Percentiles rank a stretch among this genome's conserved stretches.
These are phyloP conservation scores for Sarcophilus harrisii DNA, from an alignment of 2,797 vertebrate species.

Conservation along the genomic window DNA sequence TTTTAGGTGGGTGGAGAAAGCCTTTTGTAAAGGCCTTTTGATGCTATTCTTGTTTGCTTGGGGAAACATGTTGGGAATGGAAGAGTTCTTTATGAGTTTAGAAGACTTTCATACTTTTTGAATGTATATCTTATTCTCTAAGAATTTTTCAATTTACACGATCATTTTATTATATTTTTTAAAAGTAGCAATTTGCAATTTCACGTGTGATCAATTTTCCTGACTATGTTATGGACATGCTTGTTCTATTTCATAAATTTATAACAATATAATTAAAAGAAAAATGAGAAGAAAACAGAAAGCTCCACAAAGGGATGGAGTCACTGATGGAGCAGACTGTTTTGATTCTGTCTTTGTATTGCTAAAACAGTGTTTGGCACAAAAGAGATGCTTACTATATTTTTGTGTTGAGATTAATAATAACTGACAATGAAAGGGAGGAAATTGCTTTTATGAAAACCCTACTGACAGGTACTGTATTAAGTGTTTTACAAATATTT, in stretches of 20 bases:
- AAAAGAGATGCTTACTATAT: not conserved
- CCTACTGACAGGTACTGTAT: not conserved
- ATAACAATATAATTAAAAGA: not conserved
- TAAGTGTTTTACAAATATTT: not conserved
- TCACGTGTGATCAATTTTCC: not conserved
- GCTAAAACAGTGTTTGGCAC: not conserved
- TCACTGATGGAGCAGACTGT: not conserved
- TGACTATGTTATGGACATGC: not conserved
- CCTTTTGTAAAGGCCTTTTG: not conserved
- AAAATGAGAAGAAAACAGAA: not conserved
- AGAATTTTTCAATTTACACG: not conserved
- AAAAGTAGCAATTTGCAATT: not conserved
- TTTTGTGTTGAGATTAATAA: not conserved
- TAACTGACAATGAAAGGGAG: not conserved
- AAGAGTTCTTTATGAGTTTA: not conserved
- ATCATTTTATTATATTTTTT: not conserved
- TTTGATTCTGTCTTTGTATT: not conserved
- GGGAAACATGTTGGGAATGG: not conserved
- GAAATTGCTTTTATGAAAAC: not conserved
- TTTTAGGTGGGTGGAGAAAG: not conserved
- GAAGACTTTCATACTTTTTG: not conserved
- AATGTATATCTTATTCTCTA: not conserved
- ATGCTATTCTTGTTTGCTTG: not conserved
- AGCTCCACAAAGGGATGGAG: not conserved
- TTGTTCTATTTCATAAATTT: not conserved